Base-by-base conservation (phyloP, 2,113 vertebrate species). In the Python bivittatus region DNA sequence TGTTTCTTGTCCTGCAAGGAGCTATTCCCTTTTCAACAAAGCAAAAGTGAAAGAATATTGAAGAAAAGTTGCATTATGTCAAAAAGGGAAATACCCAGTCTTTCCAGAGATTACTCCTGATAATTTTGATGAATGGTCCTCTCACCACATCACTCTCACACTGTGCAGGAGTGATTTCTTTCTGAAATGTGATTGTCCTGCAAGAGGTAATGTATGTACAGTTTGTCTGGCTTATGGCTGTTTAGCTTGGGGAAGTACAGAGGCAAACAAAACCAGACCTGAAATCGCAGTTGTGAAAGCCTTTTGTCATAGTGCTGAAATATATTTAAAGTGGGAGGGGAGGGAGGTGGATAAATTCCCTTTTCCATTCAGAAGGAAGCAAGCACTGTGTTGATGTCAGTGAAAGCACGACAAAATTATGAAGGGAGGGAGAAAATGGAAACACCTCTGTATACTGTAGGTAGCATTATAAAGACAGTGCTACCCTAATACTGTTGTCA, bases 71-170 rank as follows among this genome's bases (percentile, higher is more conserved):
- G 92, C 91, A 95, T 90, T 92, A 68, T 83, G 84, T 92, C 68
- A 23, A 56, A 91, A 92, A 93, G 91, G 79, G 88, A 29, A 89
- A 94, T 92, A 84, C 72, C 94, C 56, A 91, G 94, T 52, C 91
- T 88, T 94, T 90, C 33, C 2, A 90, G 10, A 92, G 92, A 60
- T 95, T 93, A 84, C 54, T 89, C 88, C 88, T 4, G 23, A 92
- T 92, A 92, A 92, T 92, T 94, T 96, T 95, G 94, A 96, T 86
- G 93, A 91, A 60, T 15, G 79, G 85, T 86, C 93, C 92, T 93
- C 0, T 94, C 95, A 93, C 91, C 72, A 72, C 5, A 91, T 88
- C 52, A 1, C 90, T 89, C 53, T 90, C 93, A 93, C 87, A 83
- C 44, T 29, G 72, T 94, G 95, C 86, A 93, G 94, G 84, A 60